Base-by-base conservation (phyloP, 2,797 vertebrate species). In the Cephalopachus bancanus region DNA sequence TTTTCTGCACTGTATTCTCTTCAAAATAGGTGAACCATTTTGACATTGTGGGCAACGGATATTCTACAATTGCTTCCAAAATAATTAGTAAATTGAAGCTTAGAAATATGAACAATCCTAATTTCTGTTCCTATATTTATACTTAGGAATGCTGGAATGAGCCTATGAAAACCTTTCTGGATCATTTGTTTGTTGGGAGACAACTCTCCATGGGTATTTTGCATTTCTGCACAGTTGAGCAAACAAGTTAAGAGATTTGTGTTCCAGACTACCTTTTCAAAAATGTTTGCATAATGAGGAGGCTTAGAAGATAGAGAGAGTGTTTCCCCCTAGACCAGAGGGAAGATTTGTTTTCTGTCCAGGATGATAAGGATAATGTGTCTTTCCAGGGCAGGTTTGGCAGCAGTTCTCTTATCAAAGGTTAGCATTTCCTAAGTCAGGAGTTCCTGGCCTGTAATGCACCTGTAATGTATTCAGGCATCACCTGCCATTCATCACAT, bases 1-100 rank as follows among this genome's bases (percentile, higher is more conserved):
- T 91, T 85, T 93, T 69, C 37, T 83, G 49, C 12, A 33, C 7
- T 59, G 8, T 64, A 51, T 57, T 96, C 65, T 96, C 71, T 96
- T 96, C 22, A 60, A 87, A 94, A 89, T 76, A 92, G 24, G 57
- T 57, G 28, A 72, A 59, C 49, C 51, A 37, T 49, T 93, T 93
- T 90, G 55, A 94, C 11, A 83, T 75, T 80, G 20, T 83, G 80
- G 67, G 30, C 33, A 79, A 55, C 74, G 51, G 83, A n/a, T 53
- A 84, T 57, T 79, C 20, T 83, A 65, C 19, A n/a, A 80, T 76
- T 69, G 55, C 60, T 96, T 97, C 93, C 64, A 91, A 92, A 91
- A 93, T 94, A 59, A 37, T 90, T 33, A 85, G 49, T 15, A 81
- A 84, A 74, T 81, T 91, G 78, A 71, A 92, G 33, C 81, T 96